phyloP scores from a whole-genome alignment of 1,140 invertebrate species.

The Sipha flava region DNA sequence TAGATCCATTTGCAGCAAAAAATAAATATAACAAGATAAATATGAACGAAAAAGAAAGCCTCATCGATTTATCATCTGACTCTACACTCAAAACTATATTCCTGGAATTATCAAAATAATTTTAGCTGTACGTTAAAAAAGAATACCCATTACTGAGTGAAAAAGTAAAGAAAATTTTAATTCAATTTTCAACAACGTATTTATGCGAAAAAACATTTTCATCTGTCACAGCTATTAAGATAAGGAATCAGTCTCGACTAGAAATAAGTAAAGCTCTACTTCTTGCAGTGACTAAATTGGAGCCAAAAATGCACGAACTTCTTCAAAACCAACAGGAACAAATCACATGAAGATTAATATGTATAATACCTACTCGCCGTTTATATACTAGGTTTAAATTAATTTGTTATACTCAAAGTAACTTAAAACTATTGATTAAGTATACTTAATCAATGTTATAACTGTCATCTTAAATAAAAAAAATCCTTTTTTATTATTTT shows the following conservation, averaged over 20 bases:
- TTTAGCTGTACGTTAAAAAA: not conserved
- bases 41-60: not conserved
- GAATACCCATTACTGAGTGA: not conserved
- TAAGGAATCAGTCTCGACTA: constrained; percentile 22
- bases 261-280: too few relatives aligned
- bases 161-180: constrained; percentile 11
- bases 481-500: too few relatives aligned
- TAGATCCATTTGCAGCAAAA: not conserved
- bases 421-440: too few relatives aligned
- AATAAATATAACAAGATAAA: not conserved
- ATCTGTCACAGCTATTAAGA: constrained; percentile 31
- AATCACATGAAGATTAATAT: too few relatives aligned
- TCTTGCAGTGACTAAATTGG: too few relatives aligned
- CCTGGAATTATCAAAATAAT: not conserved
- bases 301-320: too few relatives aligned
- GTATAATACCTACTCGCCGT: too few relatives aligned
- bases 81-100: not conserved
- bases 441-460: too few relatives aligned
- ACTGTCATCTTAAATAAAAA: too few relatives aligned
- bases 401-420: too few relatives aligned
- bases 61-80: not conserved
- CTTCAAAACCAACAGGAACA: too few relatives aligned
- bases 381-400: too few relatives aligned
- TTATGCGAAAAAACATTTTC: constrained; percentile 17
- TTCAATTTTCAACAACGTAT: constrained; percentile 33